A percentile compares a stretch with the other conserved stretches of the same genome.
phyloP scores from a whole-genome alignment of 1,140 invertebrate species.

The Tenebrio molitor region DNA sequence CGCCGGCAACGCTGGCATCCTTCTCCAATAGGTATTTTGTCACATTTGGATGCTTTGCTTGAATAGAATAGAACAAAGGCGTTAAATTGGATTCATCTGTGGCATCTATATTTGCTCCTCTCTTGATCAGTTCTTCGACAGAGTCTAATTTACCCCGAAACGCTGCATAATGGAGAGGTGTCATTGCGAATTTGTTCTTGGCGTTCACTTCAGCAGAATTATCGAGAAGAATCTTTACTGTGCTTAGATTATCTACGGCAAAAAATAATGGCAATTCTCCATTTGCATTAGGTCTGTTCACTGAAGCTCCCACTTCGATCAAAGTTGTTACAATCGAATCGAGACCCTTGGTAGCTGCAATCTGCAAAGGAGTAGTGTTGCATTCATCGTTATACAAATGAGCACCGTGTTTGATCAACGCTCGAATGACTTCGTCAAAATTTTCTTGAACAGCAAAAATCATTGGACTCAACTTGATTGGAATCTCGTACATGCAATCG shows the following conservation, averaged over 20 bases:
- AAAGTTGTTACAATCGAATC: background rate
- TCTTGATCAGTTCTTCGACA: background rate
- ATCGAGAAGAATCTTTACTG: background rate
- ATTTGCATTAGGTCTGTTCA: background rate
- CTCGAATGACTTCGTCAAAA: background rate
- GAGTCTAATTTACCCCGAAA: background rate
- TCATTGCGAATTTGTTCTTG: background rate
- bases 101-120: background rate
- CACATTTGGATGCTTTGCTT: background rate
- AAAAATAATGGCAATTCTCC: background rate
- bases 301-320: constrained; percentile 11
- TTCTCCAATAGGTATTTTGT: background rate
- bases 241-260: background rate
- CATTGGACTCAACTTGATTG: constrained; percentile 10
- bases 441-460: background rate
- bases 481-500: background rate
- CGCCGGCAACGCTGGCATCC: background rate
- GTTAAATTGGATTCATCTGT: background rate
- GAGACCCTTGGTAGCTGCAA: background rate
- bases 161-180: background rate
- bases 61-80: background rate
- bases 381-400: background rate
- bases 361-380: background rate
- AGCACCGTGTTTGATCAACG: background rate
- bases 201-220: constrained; percentile 16